Base-by-base conservation (phyloP, 2,113 vertebrate genomes). In the Cyanoramphus novaezelandiae region DNA sequence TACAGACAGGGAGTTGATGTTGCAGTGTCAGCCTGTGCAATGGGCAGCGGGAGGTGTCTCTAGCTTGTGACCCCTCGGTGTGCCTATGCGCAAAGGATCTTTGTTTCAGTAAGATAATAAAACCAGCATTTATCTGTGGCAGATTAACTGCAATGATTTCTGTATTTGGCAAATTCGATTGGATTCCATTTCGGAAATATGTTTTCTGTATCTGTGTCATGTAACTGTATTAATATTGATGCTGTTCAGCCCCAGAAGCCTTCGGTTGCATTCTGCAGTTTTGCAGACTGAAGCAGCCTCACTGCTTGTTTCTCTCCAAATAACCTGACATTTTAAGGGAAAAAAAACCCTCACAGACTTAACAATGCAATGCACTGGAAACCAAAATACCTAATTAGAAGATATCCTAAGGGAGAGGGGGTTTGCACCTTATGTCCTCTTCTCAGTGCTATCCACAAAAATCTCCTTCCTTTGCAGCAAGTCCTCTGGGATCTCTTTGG, bases 141-240 rank as follows among this genome's bases (percentile, higher is more conserved):
- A 81, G 64, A 53, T 92, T 59, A 89, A 70, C 86, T 33, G 47
- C 64, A 77, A 35, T 25, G 82, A 76, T 59, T 82, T 90, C 82
- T 59, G 27, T 16, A 23, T 91, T 84, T 62, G 77, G 72, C 50
- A 84, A 91, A 94, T 92, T 44, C 67, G 16, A 21, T 13, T 62
- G 29, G 47, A 84, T 52, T 88, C 18, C 0, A 78, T 88, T 43
- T 19, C 50, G 68, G 57, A 92, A 55, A 44, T 74, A 13, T 13
- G 35, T 21, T 55, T 81, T 31, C 67, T 46, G 35, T 68, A 1
- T 46, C 59, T 59, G 78, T 77, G 79, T 77, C 39, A 9, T 10
- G 1, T 39, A 55, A n/a, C 79, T n/a, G 53, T 23, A n/a, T 35
- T 47, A n/a, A 90, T 68, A 59, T 28, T 50, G 72, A 70, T 65